Evolutionary conservation across 2,113 vertebrate genomes (phyloP), one percentile per base, ranked within the genome.

Genomic region (Heterochromis multidens): DNA sequence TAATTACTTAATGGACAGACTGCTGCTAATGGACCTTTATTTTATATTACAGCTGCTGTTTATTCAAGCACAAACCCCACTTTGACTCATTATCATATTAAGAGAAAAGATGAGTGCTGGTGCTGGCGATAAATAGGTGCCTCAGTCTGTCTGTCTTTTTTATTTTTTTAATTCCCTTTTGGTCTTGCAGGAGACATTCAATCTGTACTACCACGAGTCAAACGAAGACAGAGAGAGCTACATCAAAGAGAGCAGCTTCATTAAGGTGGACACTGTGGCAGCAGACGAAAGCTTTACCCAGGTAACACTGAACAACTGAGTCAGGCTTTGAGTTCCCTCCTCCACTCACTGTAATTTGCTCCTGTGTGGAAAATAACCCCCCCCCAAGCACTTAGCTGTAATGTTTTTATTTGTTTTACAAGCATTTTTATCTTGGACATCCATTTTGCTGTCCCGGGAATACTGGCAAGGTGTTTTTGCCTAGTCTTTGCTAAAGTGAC

Each of bases 281-380:
- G 98, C 98, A 0, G 99, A 99, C 3, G 99, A 99, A 95, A 99
- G 99, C 95, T 99, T 99, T 95, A 99, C 99, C 10, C 98, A 99
- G 95, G 95, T 95, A 93, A 89, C 83, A 67, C 78, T 43, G 33
- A 90, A 63, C 87, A 82, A 76, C 84, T 76, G 70, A 80, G 81
- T 83, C 89, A 83, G 89, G 46, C 82, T 87, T 89, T 80, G 76
- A 90, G 62, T 83, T 89, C 11, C 87, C 85, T 83, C 83, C 29
- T 86, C 80, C 67, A 27, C 87, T 89, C 70, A 58, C 84, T 88
- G 88, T 91, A 83, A 91, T 92, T 91, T 83, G 85, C 85, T 90
- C 84, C 89, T 82, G 81, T 91, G 83, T 77, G 49, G 37, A 77
- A 90, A 87, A 79, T 78, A 60, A 82, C 87, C 25, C 19, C 58